phyloP scores from a whole-genome alignment of 2,113 vertebrate genomes.

The Scytalopus superciliaris region DNA sequence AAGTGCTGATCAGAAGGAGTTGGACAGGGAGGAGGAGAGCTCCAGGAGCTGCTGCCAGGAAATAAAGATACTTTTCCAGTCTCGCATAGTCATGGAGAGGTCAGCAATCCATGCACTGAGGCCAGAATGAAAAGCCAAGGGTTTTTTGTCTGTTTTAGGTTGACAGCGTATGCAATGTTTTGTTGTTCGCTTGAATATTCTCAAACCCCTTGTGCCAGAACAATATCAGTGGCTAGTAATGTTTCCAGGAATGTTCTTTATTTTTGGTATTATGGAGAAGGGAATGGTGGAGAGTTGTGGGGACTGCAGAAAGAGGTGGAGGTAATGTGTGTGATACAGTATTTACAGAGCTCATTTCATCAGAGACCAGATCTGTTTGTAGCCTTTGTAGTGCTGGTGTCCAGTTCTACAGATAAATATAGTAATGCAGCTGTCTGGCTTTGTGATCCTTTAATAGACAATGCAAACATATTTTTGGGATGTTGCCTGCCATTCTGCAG shows the following conservation, averaged over 20 bases:
- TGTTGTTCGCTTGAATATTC: not conserved
- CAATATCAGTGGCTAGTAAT: not conserved
- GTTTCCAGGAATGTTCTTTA: not conserved
- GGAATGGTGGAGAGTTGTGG: not conserved
- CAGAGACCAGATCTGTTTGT: not conserved
- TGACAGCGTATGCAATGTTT: not conserved
- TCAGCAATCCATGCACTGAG: not conserved
- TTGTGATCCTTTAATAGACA: not conserved
- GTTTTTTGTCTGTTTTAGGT: not conserved
- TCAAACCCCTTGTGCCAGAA: not conserved
- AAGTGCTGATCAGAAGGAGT: slow-evolving; percentile 43
- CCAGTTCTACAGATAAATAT: not conserved
- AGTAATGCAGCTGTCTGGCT: not conserved
- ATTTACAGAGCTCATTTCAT: not conserved
- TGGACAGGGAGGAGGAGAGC: not conserved
- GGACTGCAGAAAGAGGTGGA: not conserved
- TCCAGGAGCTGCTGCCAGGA: slow-evolving; percentile 30
- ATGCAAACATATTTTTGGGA: not conserved
- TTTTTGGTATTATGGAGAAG: not conserved
- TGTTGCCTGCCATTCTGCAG: not conserved
- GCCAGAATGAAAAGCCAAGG: not conserved
- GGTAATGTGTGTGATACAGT: not conserved
- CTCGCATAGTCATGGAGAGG: not conserved
- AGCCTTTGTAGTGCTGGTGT: not conserved
- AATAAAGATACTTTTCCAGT: not conserved